phyloP scores from a whole-genome alignment of 2,113 vertebrate genomes.

The Pluvianellus socialis region DNA sequence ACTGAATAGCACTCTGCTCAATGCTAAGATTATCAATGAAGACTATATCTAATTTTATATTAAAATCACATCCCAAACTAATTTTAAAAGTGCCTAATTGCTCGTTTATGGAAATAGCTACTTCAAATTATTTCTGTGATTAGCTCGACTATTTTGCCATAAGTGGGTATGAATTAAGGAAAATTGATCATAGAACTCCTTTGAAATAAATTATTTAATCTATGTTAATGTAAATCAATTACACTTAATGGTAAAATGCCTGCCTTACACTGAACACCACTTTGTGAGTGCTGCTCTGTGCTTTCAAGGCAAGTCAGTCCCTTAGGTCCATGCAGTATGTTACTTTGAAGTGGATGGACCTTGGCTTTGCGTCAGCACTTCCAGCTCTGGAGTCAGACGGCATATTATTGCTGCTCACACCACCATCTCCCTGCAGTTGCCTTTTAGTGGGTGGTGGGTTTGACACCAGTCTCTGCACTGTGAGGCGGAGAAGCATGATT shows the following conservation, averaged over 20 bases:
- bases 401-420: neutral
- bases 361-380: neutral
- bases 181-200: neutral
- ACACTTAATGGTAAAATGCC: neutral
- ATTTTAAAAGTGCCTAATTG: conserved; percentile 15
- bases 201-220: neutral
- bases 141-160: neutral
- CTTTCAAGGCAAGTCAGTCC: neutral
- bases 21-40: neutral
- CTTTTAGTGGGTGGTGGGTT: neutral
- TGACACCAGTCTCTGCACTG: neutral
- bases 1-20: neutral
- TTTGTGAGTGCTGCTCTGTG: neutral
- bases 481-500: neutral
- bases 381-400: fast-evolving
- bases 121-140: conserved; percentile 35
- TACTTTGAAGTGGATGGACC: neutral
- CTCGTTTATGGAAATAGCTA: conserved; percentile 40
- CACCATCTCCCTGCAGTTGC: neutral
- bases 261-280: neutral
- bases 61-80: conserved; percentile 5
- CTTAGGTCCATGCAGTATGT: neutral
- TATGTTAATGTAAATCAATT: neutral
- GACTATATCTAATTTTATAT: neutral
- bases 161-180: conserved; percentile 29